Conservation (phyloP, 2,888 invertebrate genomes). For the Drosophila multiciliata region DNA sequence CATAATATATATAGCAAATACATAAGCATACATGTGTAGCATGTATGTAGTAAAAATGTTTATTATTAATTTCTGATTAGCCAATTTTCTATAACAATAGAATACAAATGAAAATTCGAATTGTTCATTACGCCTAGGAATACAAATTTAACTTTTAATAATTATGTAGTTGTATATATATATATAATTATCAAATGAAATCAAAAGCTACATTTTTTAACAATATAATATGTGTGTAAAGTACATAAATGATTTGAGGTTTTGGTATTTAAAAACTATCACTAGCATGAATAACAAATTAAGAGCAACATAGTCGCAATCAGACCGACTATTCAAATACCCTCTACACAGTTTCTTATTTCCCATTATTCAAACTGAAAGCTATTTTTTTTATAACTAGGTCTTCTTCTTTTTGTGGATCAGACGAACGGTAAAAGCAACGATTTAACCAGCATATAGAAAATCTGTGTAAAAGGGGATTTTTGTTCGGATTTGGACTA, state of each 20-base stretch:
- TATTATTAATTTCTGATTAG: constrained; percentile 55
- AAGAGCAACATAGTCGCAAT: constrained; percentile 40
- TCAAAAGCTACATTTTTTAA: constrained; percentile 43
- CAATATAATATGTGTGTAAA: constrained; percentile 6
- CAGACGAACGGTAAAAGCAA: background rate
- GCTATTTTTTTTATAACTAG: background rate
- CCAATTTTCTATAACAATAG: constrained; percentile 68
- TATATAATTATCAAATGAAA: constrained; percentile 28
- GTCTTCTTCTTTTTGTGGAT: background rate
- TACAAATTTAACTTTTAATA: constrained; percentile 41
- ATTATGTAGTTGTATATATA: constrained; percentile 30
- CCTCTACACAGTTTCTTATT: constrained; percentile 36
- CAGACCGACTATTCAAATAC: constrained; percentile 36
- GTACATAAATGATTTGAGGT: constrained; percentile 41
- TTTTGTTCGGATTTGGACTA: constrained; percentile 9
- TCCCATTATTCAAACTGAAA: background rate
- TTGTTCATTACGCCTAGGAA: constrained; percentile 35
- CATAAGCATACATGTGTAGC: constrained; percentile 24
- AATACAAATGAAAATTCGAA: constrained; percentile 45
- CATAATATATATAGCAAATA: constrained; percentile 7
- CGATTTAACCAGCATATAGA: background rate
- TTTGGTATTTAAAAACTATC: constrained; percentile 64
- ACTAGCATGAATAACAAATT: constrained; percentile 76
- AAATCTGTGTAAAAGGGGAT: constrained; percentile 20
- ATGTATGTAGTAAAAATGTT: constrained; percentile 68